Evolutionary conservation across 1,140 invertebrate genomes (phyloP), one percentile per base, ranked within the genome.

Genomic region (Asobara japonica): DNA sequence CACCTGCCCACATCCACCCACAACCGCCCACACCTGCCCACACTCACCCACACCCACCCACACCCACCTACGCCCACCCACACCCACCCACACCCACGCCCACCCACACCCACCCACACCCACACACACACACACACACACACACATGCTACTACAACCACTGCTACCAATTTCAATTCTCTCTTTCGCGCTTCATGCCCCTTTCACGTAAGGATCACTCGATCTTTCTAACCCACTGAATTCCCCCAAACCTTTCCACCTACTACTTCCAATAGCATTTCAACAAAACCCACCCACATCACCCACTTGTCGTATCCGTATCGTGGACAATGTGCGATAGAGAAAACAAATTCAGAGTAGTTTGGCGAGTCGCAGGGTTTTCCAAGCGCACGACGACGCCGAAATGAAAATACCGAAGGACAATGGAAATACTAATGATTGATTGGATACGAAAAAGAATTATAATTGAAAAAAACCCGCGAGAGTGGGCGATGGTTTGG

Each of bases 391-490:
- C n/a, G n/a, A n/a, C 81, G 84, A 83, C 83, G 84, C 83, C 84
- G n/a, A 87, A 87, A 87, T 87, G 86, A 87, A 87, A 87, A 87
- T 87, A 86, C 84, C 85, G 85, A 86, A 87, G 84, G 83, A 87
- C 86, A 87, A 87, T 87, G 85, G 86, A 86, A 87, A 87, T 87
- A 87, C 85, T 87, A 87, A 87, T 87, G 86, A 87, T 87, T 87
- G 86, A 87, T 87, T 87, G 86, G 85, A 87, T 86, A 87, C 86
- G 85, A 87, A 87, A 87, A 87, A 87, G 86, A 87, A 87, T 87
- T 87, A 87, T 87, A 87, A 87, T 87, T 87, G 86, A 87, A 87
- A 87, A 86, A 87, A 87, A 87, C 84, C 82, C 81, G 36, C 79
- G 78, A 83, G 80, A 76, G 78, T 16, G 36, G 62, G 71, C 13